Conservation (phyloP, 2,797 vertebrate genomes). For the Myiotriccus ornatus region DNA sequence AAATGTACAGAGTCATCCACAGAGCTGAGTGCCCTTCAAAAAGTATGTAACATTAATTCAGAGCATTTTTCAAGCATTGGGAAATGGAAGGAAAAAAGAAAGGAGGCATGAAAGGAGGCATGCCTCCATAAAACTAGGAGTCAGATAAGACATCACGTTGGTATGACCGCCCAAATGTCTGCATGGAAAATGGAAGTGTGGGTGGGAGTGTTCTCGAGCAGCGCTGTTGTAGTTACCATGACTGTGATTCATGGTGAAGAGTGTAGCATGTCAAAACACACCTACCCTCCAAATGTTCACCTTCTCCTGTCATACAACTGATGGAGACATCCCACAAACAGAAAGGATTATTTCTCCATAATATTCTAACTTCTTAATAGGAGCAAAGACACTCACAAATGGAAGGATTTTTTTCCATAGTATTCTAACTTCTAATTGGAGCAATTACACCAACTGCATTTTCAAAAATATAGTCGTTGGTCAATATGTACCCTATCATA, state of each 20-base stretch:
- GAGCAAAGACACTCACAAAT: not conserved
- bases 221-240: not conserved
- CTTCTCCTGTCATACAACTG: not conserved
- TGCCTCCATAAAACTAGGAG: not conserved
- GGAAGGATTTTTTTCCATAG: not conserved
- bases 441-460: not conserved
- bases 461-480: not conserved
- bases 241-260: not conserved
- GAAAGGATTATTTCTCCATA: not conserved
- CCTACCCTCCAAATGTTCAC: slow-evolving; percentile 8
- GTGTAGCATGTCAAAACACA: not conserved
- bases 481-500: not conserved
- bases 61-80: not conserved
- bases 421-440: not conserved
- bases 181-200: not conserved
- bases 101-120: not conserved
- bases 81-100: not conserved
- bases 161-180: not conserved
- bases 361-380: not conserved
- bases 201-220: not conserved
- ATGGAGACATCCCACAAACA: not conserved
- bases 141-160: not conserved
- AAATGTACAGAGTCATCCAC: not conserved
- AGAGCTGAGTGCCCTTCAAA: not conserved
- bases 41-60: not conserved